Conservation (phyloP, 2,113 vertebrate genomes). For the Caracal caracal region DNA sequence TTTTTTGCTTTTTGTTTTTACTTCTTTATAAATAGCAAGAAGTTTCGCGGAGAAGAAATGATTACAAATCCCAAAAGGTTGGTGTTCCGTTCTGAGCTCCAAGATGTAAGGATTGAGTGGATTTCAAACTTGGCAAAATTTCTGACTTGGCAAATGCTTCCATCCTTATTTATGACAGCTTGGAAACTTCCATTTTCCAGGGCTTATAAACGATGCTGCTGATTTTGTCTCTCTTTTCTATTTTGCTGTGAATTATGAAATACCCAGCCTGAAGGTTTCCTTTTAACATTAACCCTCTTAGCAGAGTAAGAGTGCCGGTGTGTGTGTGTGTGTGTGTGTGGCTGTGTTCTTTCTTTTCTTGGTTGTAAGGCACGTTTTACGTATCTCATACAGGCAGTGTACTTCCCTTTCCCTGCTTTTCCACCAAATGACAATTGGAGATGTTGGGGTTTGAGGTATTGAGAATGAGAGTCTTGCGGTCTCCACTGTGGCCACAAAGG, state of each 20-base stretch:
- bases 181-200: conserved; percentile 74
- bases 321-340: not conserved
- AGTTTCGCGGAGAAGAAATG: conserved; percentile 73
- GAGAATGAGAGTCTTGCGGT: not conserved
- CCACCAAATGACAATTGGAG: not conserved
- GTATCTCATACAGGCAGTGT: not conserved
- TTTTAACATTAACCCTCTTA: conserved; percentile 50
- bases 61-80: conserved; percentile 78
- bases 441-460: not conserved
- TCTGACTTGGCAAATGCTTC: conserved; percentile 73
- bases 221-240: conserved; percentile 60
- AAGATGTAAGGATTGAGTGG: conserved; percentile 72
- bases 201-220: conserved; percentile 70
- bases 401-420: not conserved
- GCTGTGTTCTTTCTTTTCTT: not conserved
- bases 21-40: conserved; percentile 71
- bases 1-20: conserved; percentile 69
- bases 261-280: conserved; percentile 47
- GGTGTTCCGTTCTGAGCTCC: conserved; percentile 68
- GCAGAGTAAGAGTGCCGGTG: not conserved
- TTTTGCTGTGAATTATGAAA: conserved; percentile 67
- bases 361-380: not conserved
- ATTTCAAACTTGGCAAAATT: conserved; percentile 73
- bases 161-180: conserved; percentile 74
- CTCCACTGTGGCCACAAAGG: not conserved